Conservation (phyloP, 2,888 invertebrate species). For the Biston betularia region DNA sequence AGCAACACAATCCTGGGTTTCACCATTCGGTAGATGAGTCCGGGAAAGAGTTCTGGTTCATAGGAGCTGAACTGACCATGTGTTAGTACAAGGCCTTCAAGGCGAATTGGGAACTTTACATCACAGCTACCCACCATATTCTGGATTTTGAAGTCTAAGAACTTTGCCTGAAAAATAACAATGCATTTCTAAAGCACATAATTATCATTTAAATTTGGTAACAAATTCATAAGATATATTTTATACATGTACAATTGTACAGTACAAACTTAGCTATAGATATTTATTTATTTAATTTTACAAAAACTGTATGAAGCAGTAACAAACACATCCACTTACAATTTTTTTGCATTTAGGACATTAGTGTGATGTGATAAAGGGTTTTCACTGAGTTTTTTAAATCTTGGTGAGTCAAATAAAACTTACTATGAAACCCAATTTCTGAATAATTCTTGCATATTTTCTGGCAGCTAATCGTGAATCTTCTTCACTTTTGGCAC, state of each 20-base stretch:
- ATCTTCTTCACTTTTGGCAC: conserved; percentile 93
- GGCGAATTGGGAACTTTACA: conserved; percentile 91
- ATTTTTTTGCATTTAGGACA: too few species aligned
- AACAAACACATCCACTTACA: too few species aligned
- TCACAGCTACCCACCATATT: conserved; percentile 93
- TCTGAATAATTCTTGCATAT: conserved; percentile 94
- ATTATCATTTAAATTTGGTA: too few species aligned
- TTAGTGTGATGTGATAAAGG: too few species aligned
- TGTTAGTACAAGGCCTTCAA: conserved; percentile 90
- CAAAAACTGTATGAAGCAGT: too few species aligned
- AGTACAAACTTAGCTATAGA: too few species aligned
- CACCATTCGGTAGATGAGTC: conserved; percentile 99
- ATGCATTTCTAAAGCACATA: background rate
- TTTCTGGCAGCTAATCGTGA: conserved; percentile 92
- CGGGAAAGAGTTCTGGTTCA: conserved; percentile 99
- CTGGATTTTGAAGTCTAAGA: conserved; percentile 93
- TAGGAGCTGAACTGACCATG: conserved; percentile 94
- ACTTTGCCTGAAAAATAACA: conserved; percentile 88
- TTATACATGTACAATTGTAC: too few species aligned
- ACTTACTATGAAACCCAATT: conserved; percentile 91
- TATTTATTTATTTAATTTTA: too few species aligned
- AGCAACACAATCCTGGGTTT: conserved; percentile 98
- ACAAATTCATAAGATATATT: too few species aligned
- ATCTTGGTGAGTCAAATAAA: conserved; percentile 35
- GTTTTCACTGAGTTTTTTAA: background rate